Evolutionary conservation across 1,140 invertebrate species (phyloP).

Genomic region (Aphis gossypii): DNA sequence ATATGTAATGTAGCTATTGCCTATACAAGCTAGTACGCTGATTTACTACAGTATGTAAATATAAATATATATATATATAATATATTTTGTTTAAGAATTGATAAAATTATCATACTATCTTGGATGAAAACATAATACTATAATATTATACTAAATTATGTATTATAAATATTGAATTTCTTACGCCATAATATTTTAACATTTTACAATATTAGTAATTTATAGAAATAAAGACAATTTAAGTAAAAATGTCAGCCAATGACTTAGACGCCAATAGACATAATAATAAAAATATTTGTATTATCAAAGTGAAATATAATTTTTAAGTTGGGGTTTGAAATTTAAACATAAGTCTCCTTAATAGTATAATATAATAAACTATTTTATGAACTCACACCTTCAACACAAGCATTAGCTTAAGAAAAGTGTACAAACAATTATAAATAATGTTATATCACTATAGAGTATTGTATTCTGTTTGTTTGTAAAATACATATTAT

Average conservation of each 20-base stretch:
- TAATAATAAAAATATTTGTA: neutral
- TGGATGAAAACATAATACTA: neutral
- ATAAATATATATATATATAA: too few relatives aligned
- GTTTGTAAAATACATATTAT: too few relatives aligned
- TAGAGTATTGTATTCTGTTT: too few relatives aligned
- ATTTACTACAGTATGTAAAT: neutral
- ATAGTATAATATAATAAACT: neutral
- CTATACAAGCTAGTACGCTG: neutral
- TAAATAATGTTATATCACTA: too few relatives aligned
- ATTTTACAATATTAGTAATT: neutral
- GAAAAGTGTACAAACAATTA: too few relatives aligned
- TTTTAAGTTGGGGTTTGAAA: neutral
- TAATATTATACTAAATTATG: neutral
- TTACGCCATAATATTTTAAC: neutral
- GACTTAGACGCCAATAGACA: neutral
- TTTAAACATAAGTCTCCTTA: neutral
- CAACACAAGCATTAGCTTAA: too few relatives aligned
- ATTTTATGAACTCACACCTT: too few relatives aligned
- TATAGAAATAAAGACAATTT: neutral
- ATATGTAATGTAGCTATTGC: neutral
- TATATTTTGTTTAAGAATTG: neutral
- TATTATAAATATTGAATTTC: neutral
- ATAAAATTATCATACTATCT: neutral
- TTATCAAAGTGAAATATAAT: neutral
- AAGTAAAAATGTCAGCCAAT: neutral